Evolutionary conservation across 2,797 vertebrate species (phyloP).

Genomic region (Chaunax sp.): DNA sequence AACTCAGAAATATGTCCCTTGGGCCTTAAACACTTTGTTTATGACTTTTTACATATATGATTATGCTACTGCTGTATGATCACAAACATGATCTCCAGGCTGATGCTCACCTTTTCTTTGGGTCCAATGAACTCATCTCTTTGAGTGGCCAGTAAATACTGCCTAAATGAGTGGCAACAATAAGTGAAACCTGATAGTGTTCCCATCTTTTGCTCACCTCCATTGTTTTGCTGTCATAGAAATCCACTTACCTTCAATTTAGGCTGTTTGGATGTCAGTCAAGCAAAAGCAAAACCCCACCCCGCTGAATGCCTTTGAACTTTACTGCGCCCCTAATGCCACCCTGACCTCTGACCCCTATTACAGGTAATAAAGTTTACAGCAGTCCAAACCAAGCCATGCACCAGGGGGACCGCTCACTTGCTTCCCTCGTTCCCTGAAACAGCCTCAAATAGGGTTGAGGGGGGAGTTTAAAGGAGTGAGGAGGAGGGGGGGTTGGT

Average conservation of each 20-base stretch:
- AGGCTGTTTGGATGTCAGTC: conserved; percentile 90
- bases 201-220: conserved; percentile 55
- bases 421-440: conserved; percentile 65
- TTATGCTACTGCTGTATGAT: conserved; percentile 7
- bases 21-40: too few species aligned
- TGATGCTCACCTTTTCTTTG: conserved; percentile 22
- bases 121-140: conserved; percentile 45
- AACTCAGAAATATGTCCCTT: too few species aligned
- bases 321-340: conserved; percentile 95
- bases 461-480: conserved; percentile 70
- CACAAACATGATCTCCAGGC: conserved; percentile 28
- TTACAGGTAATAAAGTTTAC: conserved; percentile 99
- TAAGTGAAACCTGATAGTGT: conserved; percentile 69
- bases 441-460: conserved; percentile 78
- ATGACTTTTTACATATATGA: conserved; percentile 8
- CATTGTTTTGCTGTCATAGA: conserved; percentile 78
- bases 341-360: conserved; percentile 95
- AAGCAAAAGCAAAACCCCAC: conserved; percentile 85
- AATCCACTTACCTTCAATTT: conserved; percentile 86
- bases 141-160: conserved; percentile 56
- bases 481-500: conserved; percentile 16
- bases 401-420: conserved; percentile 90
- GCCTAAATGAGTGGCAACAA: conserved; percentile 61
- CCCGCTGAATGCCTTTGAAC: conserved; percentile 94
- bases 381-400: conserved; percentile 98